Evolutionary conservation across 1,140 invertebrate genomes (phyloP).

Genomic region (Drosophila parabipectinata): DNA sequence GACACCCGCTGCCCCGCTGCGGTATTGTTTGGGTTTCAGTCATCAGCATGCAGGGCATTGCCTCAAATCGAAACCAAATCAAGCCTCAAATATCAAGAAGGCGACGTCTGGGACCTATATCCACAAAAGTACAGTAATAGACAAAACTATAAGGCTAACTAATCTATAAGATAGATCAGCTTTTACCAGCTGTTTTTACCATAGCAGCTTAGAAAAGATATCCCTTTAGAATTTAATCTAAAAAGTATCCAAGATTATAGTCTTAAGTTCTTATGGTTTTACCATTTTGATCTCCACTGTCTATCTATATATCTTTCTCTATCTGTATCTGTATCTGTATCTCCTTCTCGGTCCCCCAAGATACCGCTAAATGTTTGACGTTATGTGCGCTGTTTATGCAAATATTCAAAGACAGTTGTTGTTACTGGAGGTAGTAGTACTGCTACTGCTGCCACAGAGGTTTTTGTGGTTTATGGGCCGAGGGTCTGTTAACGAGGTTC

Average conservation of each 20-base stretch:
- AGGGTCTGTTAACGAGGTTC: constrained; percentile 58
- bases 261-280: neutral
- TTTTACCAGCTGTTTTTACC: no score
- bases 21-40: constrained; percentile 11
- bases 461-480: constrained; percentile 43
- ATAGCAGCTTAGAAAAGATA: no score
- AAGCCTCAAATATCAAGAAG: constrained; percentile 54
- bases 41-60: constrained; percentile 66
- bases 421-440: neutral
- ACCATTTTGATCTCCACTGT: neutral
- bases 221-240: no score
- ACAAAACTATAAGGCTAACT: neutral
- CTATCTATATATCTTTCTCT: neutral
- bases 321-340: constrained; percentile 8
- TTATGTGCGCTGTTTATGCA: constrained; percentile 78
- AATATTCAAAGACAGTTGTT: constrained; percentile 46
- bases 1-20: constrained; percentile 6
- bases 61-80: constrained; percentile 73
- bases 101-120: constrained; percentile 26
- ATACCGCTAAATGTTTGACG: constrained; percentile 72
- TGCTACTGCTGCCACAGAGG: constrained; percentile 12
- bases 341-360: constrained; percentile 20
- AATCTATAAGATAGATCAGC: no score
- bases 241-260: neutral
- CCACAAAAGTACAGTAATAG: neutral